phyloP scores from a whole-genome alignment of 1,140 invertebrate genomes.

The Sitophilus oryzae region DNA sequence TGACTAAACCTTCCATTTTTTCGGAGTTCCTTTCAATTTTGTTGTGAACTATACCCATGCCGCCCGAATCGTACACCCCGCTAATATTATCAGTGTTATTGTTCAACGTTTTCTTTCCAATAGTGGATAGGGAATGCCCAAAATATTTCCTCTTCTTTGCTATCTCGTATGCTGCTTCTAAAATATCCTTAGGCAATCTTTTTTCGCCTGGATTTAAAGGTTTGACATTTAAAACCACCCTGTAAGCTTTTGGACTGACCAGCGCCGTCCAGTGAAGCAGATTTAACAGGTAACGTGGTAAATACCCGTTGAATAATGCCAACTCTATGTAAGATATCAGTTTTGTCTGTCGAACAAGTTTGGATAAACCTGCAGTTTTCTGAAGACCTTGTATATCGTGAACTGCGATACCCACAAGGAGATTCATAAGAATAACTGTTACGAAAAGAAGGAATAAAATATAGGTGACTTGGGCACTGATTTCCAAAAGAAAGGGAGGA shows the following conservation, averaged over 20 bases:
- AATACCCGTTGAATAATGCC: conserved; percentile 61
- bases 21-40: conserved; percentile 58
- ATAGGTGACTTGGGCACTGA: conserved; percentile 68
- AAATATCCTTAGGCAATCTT: conserved; percentile 65
- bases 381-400: conserved; percentile 73
- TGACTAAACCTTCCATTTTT: conserved; percentile 53
- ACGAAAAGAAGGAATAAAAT: conserved; percentile 69
- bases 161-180: conserved; percentile 67
- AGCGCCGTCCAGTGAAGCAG: conserved; percentile 67
- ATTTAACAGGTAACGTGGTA: conserved; percentile 65
- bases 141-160: conserved; percentile 64
- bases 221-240: conserved; percentile 71
- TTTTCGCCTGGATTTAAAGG: conserved; percentile 75
- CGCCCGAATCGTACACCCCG: conserved; percentile 45
- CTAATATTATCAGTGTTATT: conserved; percentile 49
- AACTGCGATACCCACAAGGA: conserved; percentile 73
- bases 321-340: conserved; percentile 68
- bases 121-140: conserved; percentile 58
- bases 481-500: conserved; percentile 55
- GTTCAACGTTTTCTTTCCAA: conserved; percentile 56
- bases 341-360: conserved; percentile 71
- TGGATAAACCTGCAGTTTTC: conserved; percentile 68
- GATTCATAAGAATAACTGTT: conserved; percentile 76
- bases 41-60: conserved; percentile 50
- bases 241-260: conserved; percentile 68